Evolutionary conservation across 2,888 invertebrate species (phyloP).

Genomic region (Drosophila subsilvestris): DNA sequence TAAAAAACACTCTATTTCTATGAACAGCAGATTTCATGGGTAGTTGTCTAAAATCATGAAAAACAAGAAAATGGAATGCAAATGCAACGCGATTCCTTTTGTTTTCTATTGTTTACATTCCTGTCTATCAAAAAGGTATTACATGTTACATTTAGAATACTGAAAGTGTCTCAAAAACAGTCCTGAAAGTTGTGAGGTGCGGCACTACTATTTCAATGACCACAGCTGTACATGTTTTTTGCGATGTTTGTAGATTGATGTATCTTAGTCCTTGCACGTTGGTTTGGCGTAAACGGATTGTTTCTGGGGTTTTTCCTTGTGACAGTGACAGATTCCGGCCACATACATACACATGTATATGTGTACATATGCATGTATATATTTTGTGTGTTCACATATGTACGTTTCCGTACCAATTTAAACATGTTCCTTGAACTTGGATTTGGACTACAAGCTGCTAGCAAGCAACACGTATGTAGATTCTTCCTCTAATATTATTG

Average conservation of each 20-base stretch:
- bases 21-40: too few relatives aligned
- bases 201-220: too few relatives aligned
- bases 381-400: background rate
- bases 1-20: too few relatives aligned
- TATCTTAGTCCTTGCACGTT: slow-evolving; percentile 14
- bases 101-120: too few relatives aligned
- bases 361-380: background rate
- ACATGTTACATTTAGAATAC: too few relatives aligned
- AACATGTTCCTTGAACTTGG: background rate
- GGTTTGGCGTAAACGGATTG: slow-evolving; percentile 10
- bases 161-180: too few relatives aligned
- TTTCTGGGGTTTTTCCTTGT: slow-evolving; percentile 24
- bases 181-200: too few relatives aligned
- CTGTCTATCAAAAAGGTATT: too few relatives aligned
- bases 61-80: too few relatives aligned
- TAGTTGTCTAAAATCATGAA: too few relatives aligned
- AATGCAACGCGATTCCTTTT: too few relatives aligned
- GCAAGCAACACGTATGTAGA: background rate
- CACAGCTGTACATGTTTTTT: too few relatives aligned
- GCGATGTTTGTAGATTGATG: slow-evolving; percentile 21
- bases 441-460: background rate
- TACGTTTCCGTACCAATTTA: background rate
- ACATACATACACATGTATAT: slow-evolving; percentile 9
- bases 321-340: slow-evolving; percentile 45
- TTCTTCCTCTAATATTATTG: background rate